Conservation (phyloP, 53 echinoderm and acorn worm species). For the Henricia sp. region DNA sequence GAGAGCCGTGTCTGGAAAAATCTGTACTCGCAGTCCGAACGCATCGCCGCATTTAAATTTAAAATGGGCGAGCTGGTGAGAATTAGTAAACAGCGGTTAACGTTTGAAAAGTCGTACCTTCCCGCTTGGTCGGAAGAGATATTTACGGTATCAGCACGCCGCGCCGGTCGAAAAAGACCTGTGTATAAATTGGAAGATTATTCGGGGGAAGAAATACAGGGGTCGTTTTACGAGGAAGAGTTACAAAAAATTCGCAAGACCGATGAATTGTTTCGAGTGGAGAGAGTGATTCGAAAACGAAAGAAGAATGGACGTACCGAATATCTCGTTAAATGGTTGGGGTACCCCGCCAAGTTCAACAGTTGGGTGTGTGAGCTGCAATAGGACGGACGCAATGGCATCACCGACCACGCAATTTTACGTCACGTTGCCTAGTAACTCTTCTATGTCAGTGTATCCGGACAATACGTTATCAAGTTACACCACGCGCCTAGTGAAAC, state of each 20-base stretch:
- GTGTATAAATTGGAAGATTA: slow-evolving; percentile 61
- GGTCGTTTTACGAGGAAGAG: slow-evolving; percentile 67
- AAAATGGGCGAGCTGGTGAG: slow-evolving; percentile 50
- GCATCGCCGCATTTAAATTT: not conserved
- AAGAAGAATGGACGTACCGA: slow-evolving; percentile 36
- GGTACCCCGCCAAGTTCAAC: slow-evolving; percentile 59
- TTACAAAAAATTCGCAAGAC: slow-evolving; percentile 45
- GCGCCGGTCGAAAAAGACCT: slow-evolving; percentile 10
- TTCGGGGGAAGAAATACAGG: slow-evolving; percentile 28
- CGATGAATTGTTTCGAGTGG: slow-evolving; percentile 48
- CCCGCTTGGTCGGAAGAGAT: slow-evolving; percentile 56
- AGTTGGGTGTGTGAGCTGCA: slow-evolving; percentile 64
- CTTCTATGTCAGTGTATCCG: slow-evolving; percentile 23
- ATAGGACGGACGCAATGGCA: slow-evolving; percentile 5
- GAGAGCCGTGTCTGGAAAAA: slow-evolving; percentile 63
- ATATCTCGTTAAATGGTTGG: slow-evolving; percentile 70
- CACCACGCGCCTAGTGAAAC: slow-evolving; percentile 33
- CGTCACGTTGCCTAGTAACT: slow-evolving; percentile 61
- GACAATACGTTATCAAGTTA: slow-evolving; percentile 28
- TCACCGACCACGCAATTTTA: slow-evolving; percentile 33
- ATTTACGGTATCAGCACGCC: slow-evolving; percentile 36
- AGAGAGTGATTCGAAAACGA: slow-evolving; percentile 56
- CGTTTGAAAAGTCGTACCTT: slow-evolving; percentile 62
- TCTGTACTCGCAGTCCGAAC: slow-evolving; percentile 12
- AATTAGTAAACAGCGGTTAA: slow-evolving; percentile 29